These are phyloP conservation scores for Diarsia mendica DNA, from an alignment of 2,888 invertebrate species.

Conservation along the genomic window DNA sequence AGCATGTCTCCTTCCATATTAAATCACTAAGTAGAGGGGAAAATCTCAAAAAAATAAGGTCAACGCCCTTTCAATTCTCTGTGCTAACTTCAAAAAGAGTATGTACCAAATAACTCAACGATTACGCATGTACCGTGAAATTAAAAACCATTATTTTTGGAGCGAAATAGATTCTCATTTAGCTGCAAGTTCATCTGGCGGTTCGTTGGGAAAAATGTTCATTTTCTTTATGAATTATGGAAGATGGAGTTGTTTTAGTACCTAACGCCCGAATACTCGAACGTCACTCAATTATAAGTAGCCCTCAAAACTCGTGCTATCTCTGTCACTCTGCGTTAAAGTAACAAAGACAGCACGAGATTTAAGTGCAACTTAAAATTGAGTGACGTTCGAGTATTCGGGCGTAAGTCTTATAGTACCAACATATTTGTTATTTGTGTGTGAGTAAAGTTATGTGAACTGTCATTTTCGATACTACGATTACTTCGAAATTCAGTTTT, in stretches of 20 bases:
- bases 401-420: too few relatives aligned
- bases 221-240: conserved; percentile 28
- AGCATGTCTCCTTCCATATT: too few relatives aligned
- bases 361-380: too few relatives aligned
- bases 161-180: conserved; percentile 45
- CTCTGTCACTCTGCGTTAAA: too few relatives aligned
- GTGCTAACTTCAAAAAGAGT: conserved; percentile 7
- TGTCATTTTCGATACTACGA: background rate
- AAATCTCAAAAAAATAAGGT: background rate
- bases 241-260: conserved; percentile 2
- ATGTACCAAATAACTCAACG: conserved; percentile 29
- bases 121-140: conserved; percentile 52
- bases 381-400: too few relatives aligned
- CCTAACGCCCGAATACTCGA: too few relatives aligned
- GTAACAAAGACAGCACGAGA: too few relatives aligned
- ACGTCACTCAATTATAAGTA: too few relatives aligned
- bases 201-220: conserved; percentile 9
- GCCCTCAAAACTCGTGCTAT: too few relatives aligned
- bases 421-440: background rate
- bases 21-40: background rate
- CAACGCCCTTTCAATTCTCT: background rate
- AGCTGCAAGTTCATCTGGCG: conserved; percentile 16
- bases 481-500: background rate
- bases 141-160: conserved; percentile 44
- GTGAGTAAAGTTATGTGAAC: background rate